Evolutionary conservation across 1,140 invertebrate genomes (phyloP).

Genomic region (Drosophila nigromelanica): DNA sequence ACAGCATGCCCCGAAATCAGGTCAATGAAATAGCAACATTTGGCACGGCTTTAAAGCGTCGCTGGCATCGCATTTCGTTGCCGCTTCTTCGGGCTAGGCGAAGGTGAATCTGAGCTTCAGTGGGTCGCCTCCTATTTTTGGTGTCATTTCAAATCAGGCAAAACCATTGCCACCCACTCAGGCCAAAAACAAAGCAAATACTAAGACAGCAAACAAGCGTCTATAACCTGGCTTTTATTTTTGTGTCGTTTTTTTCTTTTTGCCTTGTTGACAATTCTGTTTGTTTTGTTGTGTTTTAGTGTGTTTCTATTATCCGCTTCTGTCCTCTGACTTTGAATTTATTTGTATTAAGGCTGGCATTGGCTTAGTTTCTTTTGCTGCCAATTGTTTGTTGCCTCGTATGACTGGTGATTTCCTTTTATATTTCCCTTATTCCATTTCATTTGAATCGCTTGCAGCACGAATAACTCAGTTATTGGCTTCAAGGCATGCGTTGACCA

Average conservation of each 20-base stretch:
- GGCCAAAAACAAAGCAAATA: not conserved
- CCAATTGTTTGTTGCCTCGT: conserved; percentile 7
- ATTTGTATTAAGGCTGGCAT: conserved; percentile 55
- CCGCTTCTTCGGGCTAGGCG: conserved; percentile 38
- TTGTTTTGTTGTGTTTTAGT: conserved; percentile 20
- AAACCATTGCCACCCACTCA: conserved; percentile 29
- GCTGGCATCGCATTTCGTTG: conserved; percentile 60
- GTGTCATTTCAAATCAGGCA: conserved; percentile 24
- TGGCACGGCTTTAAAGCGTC: conserved; percentile 67
- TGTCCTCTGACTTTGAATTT: conserved; percentile 68
- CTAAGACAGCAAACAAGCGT: not conserved
- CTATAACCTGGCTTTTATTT: not conserved
- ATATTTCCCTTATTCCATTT: not conserved
- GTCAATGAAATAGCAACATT: conserved; percentile 82
- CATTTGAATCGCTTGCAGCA: not conserved
- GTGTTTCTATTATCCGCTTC: conserved; percentile 22
- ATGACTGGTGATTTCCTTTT: too few species aligned
- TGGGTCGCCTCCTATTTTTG: not conserved
- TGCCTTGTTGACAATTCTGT: conserved; percentile 43
- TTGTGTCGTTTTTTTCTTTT: conserved; percentile 1
- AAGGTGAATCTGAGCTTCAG: conserved; percentile 43
- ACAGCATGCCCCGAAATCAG: conserved; percentile 59
- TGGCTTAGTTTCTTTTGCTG: conserved; percentile 41
- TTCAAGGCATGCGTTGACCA: not conserved
- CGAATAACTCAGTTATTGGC: not conserved